Conservation (phyloP, 2,888 invertebrate genomes). For the Leptodirus hochenwartii region DNA sequence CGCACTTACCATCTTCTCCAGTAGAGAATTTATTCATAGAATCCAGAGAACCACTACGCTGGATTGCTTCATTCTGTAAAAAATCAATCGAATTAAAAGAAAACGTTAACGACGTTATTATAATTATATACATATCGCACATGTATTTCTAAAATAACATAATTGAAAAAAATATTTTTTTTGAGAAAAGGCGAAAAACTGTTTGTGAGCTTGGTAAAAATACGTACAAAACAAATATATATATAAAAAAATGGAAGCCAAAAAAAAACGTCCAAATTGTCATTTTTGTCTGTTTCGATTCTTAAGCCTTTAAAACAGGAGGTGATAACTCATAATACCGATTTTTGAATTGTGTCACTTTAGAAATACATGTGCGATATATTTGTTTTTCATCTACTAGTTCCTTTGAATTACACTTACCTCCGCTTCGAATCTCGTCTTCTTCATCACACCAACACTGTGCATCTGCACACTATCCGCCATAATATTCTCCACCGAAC, state of each 20-base stretch:
- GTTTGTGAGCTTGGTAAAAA: constrained; percentile 4
- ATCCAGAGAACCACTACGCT: constrained; percentile 23
- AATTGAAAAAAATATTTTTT: constrained; percentile 3
- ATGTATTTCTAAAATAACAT: too few species aligned
- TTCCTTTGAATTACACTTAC: constrained; percentile 14
- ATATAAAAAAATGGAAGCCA: constrained; percentile 6
- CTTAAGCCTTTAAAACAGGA: too few species aligned
- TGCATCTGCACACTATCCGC: constrained; percentile 18
- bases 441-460: constrained; percentile 22
- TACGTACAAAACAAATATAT: not conserved
- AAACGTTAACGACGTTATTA: too few species aligned
- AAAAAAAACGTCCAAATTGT: too few species aligned
- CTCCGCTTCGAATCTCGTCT: constrained; percentile 25
- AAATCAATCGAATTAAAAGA: constrained; percentile 8
- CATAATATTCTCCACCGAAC: constrained; percentile 24
- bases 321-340: too few species aligned
- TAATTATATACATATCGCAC: too few species aligned
- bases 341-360: too few species aligned
- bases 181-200: constrained; percentile 5
- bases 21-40: constrained; percentile 22
- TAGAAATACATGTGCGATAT: too few species aligned
- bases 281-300: too few species aligned
- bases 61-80: constrained; percentile 20
- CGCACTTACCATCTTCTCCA: constrained; percentile 23
- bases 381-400: constrained; percentile 3